These are phyloP conservation scores for Dyspetes luteomarginatus DNA, from an alignment of 2,888 invertebrate species.

Conservation along the genomic window DNA sequence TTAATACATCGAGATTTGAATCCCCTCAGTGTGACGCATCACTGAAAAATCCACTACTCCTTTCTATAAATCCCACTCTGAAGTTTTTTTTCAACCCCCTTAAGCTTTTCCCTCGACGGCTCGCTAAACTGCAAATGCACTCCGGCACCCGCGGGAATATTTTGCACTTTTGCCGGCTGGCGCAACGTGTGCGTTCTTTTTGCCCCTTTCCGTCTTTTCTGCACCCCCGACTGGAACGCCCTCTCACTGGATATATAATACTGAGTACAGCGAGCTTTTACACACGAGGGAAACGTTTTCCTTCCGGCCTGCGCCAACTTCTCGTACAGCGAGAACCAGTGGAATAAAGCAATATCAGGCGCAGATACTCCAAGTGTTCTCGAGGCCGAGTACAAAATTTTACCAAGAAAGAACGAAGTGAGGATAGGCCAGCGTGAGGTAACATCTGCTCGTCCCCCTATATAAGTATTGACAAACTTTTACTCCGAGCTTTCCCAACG, in stretches of 20 bases:
- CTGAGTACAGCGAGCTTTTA: neutral
- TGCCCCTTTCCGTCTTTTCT: neutral
- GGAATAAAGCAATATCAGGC: constrained; percentile 47
- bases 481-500: neutral
- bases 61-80: neutral
- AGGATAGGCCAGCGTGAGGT: constrained; percentile 46
- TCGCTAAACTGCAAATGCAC: constrained; percentile 31
- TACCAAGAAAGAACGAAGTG: neutral
- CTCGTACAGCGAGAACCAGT: neutral
- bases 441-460: constrained; percentile 74
- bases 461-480: constrained; percentile 77
- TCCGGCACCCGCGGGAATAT: constrained; percentile 46
- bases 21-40: neutral
- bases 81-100: neutral
- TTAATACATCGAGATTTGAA: neutral
- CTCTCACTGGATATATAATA: neutral
- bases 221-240: neutral
- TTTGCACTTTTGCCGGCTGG: constrained; percentile 40
- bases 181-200: constrained; percentile 15
- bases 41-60: neutral
- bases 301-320: constrained; percentile 32
- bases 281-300: constrained; percentile 32
- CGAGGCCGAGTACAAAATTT: neutral
- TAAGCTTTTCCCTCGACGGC: constrained; percentile 5
- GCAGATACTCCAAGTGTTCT: too few species aligned